Percentiles rank a stretch among this genome's conserved stretches.
Conservation (phyloP, 2,113 vertebrate genomes). For the Callocephalon fimbriatum region DNA sequence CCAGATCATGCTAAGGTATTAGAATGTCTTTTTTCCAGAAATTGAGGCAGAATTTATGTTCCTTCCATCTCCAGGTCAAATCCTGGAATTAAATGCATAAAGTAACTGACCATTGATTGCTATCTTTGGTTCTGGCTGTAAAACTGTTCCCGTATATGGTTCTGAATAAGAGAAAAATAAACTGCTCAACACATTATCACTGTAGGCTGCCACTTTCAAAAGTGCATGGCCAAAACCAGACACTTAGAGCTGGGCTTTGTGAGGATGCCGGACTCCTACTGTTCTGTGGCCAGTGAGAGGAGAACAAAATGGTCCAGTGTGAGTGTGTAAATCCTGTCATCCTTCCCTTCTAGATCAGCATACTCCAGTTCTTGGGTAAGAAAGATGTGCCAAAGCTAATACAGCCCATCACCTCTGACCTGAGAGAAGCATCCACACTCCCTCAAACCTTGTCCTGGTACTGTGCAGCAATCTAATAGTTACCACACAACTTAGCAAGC, state of each 20-base stretch:
- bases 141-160: not conserved
- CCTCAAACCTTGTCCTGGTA: not conserved
- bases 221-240: not conserved
- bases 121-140: not conserved
- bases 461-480: not conserved
- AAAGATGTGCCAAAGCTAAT: not conserved
- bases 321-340: not conserved
- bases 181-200: not conserved
- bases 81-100: not conserved
- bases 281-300: not conserved
- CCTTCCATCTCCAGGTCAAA: not conserved
- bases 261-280: not conserved
- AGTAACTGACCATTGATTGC: not conserved
- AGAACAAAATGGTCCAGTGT: not conserved
- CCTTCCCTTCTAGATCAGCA: not conserved
- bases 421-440: not conserved
- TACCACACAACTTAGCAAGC: rapidly evolving
- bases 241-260: not conserved
- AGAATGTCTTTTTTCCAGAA: not conserved
- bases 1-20: not conserved
- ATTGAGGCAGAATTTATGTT: not conserved
- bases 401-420: not conserved
- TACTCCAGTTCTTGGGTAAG: not conserved
- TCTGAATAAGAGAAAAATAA: not conserved
- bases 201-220: not conserved